These are phyloP conservation scores for Oncopodura yosiiana DNA, from an alignment of 1,140 invertebrate genomes.

Conservation along the genomic window DNA sequence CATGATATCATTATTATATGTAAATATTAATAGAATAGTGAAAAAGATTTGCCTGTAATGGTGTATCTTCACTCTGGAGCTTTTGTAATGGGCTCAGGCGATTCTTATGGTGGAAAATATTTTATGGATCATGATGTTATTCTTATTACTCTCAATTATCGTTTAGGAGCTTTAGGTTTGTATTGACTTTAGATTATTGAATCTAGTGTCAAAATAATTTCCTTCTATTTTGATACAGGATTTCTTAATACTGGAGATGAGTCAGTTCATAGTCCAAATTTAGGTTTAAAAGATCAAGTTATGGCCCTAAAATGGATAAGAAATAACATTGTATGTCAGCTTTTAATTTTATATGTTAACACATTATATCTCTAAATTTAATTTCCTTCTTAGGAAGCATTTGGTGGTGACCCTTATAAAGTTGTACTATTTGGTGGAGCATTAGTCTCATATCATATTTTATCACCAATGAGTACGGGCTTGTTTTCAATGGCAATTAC, in stretches of 20 bases:
- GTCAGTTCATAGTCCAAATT: constrained; percentile 20
- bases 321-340: constrained; percentile 21
- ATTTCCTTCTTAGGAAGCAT: no score
- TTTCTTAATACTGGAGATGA: constrained; percentile 20
- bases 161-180: constrained; percentile 9
- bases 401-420: constrained; percentile 35
- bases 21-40: not conserved
- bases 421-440: constrained; percentile 29
- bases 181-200: not conserved
- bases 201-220: not conserved
- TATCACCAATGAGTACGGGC: constrained; percentile 8
- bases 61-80: constrained; percentile 18
- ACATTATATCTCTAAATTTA: no score
- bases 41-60: constrained; percentile 15
- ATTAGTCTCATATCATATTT: constrained; percentile 10
- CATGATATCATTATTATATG: no score
- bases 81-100: constrained; percentile 3
- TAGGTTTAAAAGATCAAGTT: constrained; percentile 35
- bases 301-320: constrained; percentile 35
- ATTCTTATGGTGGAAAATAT: constrained; percentile 3
- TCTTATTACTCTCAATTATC: constrained; percentile 18
- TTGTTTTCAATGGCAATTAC: constrained; percentile 13
- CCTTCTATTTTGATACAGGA: constrained; percentile 3
- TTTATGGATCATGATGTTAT: constrained; percentile 21
- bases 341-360: no score